These are phyloP conservation scores for Octodonta nipae DNA, from an alignment of 2,888 invertebrate species.

Conservation along the genomic window DNA sequence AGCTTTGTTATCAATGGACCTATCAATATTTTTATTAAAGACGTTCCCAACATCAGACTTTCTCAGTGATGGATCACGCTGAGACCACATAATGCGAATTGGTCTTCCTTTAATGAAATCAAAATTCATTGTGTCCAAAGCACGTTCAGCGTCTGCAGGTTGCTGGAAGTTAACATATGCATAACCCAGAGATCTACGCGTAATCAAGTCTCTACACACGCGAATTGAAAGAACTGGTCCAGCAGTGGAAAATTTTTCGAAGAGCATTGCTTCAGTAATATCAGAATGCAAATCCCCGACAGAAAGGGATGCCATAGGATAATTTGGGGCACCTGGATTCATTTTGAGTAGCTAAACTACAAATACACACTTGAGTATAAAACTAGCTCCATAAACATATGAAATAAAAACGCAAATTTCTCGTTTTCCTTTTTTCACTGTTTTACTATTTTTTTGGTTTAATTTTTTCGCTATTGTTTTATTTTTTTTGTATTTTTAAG, in stretches of 20 bases:
- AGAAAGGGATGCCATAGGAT: slow-evolving; percentile 93
- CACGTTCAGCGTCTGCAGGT: slow-evolving; percentile 97
- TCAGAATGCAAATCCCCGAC: slow-evolving; percentile 97
- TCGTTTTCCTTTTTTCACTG: slow-evolving; percentile 47
- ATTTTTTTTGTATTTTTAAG: slow-evolving; percentile 56
- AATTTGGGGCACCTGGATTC: slow-evolving; percentile 78
- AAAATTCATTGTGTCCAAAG: slow-evolving; percentile 99
- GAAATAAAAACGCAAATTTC: too few relatives aligned
- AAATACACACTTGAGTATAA: too few relatives aligned
- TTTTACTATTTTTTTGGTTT: not conserved
- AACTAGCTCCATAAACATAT: too few relatives aligned
- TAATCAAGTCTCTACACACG: slow-evolving; percentile 96
- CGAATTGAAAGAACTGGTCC: slow-evolving; percentile 97
- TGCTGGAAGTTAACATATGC: slow-evolving; percentile 99
- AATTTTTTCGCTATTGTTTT: slow-evolving; percentile 51
- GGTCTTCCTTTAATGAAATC: slow-evolving; percentile 94
- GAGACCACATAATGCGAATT: slow-evolving; percentile 99
- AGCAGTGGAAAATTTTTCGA: slow-evolving; percentile 97
- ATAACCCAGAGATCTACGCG: slow-evolving; percentile 94
- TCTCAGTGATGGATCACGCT: slow-evolving; percentile 93
- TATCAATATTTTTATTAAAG: slow-evolving; percentile 98
- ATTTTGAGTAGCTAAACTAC: slow-evolving; percentile 43
- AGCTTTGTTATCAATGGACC: slow-evolving; percentile 96
- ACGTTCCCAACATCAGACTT: slow-evolving; percentile 99
- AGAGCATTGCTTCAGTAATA: slow-evolving; percentile 97